Evolutionary conservation across 2,113 vertebrate species (phyloP).

Genomic region (Cyrtonyx montezumae): DNA sequence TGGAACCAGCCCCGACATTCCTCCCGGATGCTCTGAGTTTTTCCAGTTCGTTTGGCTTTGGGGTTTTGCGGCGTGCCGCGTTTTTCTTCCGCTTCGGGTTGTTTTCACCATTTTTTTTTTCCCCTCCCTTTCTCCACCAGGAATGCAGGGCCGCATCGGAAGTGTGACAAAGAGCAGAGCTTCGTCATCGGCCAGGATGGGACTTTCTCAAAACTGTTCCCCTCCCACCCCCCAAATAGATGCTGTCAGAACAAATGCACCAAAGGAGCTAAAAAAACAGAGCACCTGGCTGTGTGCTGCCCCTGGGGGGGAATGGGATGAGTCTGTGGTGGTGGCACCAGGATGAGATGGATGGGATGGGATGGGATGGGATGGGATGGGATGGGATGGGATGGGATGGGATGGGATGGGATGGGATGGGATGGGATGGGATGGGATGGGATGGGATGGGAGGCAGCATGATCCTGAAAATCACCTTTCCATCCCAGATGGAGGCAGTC

Average conservation of each 20-base stretch:
- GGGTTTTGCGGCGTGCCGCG: neutral
- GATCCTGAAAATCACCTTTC: neutral
- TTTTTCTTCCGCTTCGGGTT: conserved; percentile 17
- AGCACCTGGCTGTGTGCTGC: neutral
- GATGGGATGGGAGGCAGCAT: neutral
- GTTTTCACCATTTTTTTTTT: neutral
- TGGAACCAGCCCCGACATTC: neutral
- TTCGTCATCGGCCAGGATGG: neutral
- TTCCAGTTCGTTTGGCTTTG: conserved; percentile 30
- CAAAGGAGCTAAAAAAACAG: neutral
- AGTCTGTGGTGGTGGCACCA: neutral
- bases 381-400: too few species aligned
- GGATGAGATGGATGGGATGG: too few species aligned
- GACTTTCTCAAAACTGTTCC: neutral
- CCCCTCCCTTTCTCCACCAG: neutral
- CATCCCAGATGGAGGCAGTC: neutral
- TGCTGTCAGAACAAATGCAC: neutral
- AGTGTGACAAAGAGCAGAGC: neutral
- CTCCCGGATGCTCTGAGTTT: neutral
- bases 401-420: too few species aligned
- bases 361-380: too few species aligned
- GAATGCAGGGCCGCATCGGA: conserved; percentile 30
- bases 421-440: too few species aligned
- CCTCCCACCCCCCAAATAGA: neutral
- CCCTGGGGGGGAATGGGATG: neutral